Evolutionary conservation across 2,113 vertebrate species (phyloP), one percentile per base, ranked within the genome.

Genomic region (Copsychus sechellarum): DNA sequence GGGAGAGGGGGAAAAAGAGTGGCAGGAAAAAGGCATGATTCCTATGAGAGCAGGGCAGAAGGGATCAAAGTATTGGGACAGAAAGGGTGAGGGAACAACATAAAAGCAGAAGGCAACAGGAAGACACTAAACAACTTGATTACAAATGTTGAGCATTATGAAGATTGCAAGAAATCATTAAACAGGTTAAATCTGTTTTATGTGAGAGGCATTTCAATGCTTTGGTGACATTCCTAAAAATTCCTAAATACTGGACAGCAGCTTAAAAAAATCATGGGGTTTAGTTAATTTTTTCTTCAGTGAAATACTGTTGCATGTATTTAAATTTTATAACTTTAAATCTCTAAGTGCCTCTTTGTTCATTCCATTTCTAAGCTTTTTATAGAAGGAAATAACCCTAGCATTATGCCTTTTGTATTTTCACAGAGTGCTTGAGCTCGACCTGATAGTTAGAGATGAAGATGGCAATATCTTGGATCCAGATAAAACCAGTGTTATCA

Each of bases 401-500:
- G 9, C 12, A 11, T 38, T 57, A 20, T 29, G 14, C 5, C 47
- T 36, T 82, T 71, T 54, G 34, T 87, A 23, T 91, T 90, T 96
- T 95, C 86, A 62, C 97, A 99, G 99, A 96, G 98, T 99, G 76
- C 98, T 99, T 91, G 98, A 99, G 91, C 95, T 99, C 26, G 99
- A 99, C 96, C 97, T 99, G 54, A 99, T 98, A 88, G 99, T 99
- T 51, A 98, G 99, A 89, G 99, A 99, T 62, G 98, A 98, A 45
- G 97, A 99, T 40, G 99, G 99, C 26, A 99, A 99, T 97, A 99
- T 99, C 86, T 92, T 99, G 96, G 99, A 99, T 78, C 99, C 99
- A 11, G 99, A 99, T 67, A 98, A 98, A 78, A 98, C 99, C 66
- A 99, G 98, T 18, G 98, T 99, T 92, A 99, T 99, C 96, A 99